Conservation (phyloP, 1,140 invertebrate species). For the Drosophila miranda region DNA sequence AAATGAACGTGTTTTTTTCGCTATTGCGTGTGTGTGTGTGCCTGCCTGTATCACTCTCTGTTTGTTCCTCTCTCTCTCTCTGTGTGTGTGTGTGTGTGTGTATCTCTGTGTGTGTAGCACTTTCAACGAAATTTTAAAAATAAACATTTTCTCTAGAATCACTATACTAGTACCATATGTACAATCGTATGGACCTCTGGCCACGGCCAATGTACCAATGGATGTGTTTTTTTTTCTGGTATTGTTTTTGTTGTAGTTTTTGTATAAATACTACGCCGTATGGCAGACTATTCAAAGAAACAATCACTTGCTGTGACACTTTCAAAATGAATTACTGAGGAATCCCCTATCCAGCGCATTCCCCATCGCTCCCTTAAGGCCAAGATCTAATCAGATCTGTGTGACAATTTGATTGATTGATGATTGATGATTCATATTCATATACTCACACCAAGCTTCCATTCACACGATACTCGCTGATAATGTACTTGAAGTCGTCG, state of each 20-base stretch:
- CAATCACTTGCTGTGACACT: too few relatives aligned
- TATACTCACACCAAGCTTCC: constrained; percentile 50
- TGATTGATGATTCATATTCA: neutral
- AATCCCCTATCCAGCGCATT: too few relatives aligned
- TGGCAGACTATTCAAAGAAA: constrained; percentile 19
- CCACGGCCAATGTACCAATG: neutral
- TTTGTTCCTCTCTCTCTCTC: too few relatives aligned
- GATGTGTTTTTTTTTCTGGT: neutral
- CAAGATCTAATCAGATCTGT: too few relatives aligned
- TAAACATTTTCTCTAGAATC: constrained; percentile 72
- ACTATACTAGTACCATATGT: constrained; percentile 8
- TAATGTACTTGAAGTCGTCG: constrained; percentile 50
- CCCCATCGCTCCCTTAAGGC: too few relatives aligned
- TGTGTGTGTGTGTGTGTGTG: constrained; percentile 1
- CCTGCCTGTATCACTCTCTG: neutral
- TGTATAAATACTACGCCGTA: too few relatives aligned
- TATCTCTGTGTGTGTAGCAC: constrained; percentile 14
- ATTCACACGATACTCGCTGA: constrained; percentile 60
- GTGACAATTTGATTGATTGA: neutral
- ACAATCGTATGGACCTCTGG: constrained; percentile 6
- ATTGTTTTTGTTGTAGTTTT: neutral
- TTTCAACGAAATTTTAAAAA: constrained; percentile 74
- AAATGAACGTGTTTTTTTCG: constrained; percentile 45
- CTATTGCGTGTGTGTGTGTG: neutral
- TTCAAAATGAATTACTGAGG: too few relatives aligned